Base-by-base conservation (phyloP, 2,797 vertebrate species). In the Alfaro cultratus region DNA sequence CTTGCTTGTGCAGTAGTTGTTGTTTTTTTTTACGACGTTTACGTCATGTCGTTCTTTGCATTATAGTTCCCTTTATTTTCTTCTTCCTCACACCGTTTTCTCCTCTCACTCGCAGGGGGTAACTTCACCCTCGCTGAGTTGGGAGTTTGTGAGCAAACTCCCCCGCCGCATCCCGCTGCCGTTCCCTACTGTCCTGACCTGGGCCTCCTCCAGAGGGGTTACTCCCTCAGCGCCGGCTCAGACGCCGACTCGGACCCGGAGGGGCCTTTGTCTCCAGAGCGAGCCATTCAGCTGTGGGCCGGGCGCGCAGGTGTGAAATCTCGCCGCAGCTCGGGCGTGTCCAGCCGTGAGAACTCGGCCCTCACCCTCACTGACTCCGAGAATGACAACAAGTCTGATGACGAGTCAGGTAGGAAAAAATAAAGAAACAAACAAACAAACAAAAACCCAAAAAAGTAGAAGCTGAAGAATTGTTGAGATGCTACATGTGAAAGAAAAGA, bases 321-420 rank as follows among this genome's bases (percentile, higher is more conserved):
- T 90, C 95, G 97, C 57, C 95, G 97, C 76, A 98, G 97, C 86
- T 99, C 98, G 0, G 97, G 97, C 29, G 96, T 98, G 74, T 98
- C 98, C 81, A 99, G 98, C 86, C 97, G 96, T 0, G 98, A 98
- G 86, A 99, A 99, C 94, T 99, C 98, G 0, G 98, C 97, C 0
- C 97, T 99, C 79, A 99, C 98, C 0, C 96, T 99, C 85, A 99
- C 98, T 0, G 98, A 99, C 92, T 98, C 98, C 0, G 98, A 99
- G 86, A 98, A 99, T 68, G 98, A 98, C 49, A 97, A 98, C 86
- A 98, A 98, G 94, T 98, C 98, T 1, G 98, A 99, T 31, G 97
- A 98, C 18, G 98, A 99, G 84, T 97, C 97, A 75, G 98, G 98
- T 99, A 98, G 94, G 97, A 86, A 29, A 3, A 70, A 26, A 9